Conservation (phyloP, 2,888 invertebrate species). For the Geotrupes spiniger region DNA sequence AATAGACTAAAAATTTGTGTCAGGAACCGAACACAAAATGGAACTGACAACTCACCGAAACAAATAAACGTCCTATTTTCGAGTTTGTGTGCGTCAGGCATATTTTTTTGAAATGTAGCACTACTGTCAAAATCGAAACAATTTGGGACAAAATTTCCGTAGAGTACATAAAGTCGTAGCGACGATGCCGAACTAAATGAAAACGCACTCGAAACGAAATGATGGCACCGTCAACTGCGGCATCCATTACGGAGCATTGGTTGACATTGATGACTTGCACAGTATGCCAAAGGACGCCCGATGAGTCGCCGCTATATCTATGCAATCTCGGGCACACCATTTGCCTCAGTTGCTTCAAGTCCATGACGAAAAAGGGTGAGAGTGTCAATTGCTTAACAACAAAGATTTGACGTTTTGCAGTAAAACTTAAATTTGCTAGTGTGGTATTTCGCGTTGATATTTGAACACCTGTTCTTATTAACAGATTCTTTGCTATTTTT, state of each 20-base stretch:
- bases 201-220: slow-evolving; percentile 4
- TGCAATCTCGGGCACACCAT: slow-evolving; percentile 42
- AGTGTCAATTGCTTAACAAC: no score
- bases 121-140: slow-evolving; percentile 4
- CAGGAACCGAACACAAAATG: no score
- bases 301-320: slow-evolving; percentile 39
- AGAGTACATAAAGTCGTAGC: slow-evolving; percentile 16
- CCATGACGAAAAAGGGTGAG: slow-evolving; percentile 36
- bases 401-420: no score
- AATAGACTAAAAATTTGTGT: no score
- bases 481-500: no score
- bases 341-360: slow-evolving; percentile 40
- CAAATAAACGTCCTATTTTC: no score
- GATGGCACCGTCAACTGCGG: slow-evolving; percentile 17
- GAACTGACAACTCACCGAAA: no score
- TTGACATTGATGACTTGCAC: slow-evolving; percentile 39
- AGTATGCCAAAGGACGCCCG: slow-evolving; percentile 40
- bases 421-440: not conserved
- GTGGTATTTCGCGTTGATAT: no score
- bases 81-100: not conserved
- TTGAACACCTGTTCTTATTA: no score
- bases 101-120: slow-evolving; percentile 3
- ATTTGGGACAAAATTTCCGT: slow-evolving; percentile 22
- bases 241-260: slow-evolving; percentile 33
- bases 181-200: slow-evolving; percentile 9